Conservation (phyloP, 2,888 invertebrate species). For the Apoda limacodes region DNA sequence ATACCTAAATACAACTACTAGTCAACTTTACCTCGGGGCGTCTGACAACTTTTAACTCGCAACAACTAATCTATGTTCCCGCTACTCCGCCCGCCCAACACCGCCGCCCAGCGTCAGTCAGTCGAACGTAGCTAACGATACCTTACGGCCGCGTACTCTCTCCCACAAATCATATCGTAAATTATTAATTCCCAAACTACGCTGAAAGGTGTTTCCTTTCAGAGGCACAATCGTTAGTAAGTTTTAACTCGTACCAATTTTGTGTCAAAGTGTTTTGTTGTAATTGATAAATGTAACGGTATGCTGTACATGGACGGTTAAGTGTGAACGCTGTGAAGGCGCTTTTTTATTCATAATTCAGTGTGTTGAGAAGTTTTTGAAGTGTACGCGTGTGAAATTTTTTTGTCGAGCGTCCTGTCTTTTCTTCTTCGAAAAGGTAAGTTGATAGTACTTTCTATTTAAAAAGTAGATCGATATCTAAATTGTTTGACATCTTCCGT, state of each 20-base stretch:
- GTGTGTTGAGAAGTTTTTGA: constrained; percentile 28
- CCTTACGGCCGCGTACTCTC: constrained; percentile 9
- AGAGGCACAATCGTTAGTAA: not conserved
- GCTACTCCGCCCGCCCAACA: constrained; percentile 20
- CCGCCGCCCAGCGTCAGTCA: constrained; percentile 24
- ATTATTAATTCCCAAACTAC: constrained; percentile 50
- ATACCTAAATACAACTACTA: too few species aligned
- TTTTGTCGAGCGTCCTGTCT: constrained; percentile 45
- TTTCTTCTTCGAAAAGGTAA: constrained; percentile 45
- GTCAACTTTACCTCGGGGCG: too few species aligned
- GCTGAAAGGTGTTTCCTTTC: constrained; percentile 25
- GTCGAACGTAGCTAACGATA: constrained; percentile 22
- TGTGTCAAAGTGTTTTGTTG: too few species aligned
- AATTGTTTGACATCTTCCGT: too few species aligned
- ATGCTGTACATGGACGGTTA: too few species aligned
- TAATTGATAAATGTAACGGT: too few species aligned
- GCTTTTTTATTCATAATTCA: too few species aligned
- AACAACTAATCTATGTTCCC: constrained; percentile 19
- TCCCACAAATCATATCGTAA: constrained; percentile 29
- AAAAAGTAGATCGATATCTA: too few species aligned
- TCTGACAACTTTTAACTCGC: not conserved
- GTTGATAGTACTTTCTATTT: too few species aligned
- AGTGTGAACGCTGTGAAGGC: too few species aligned
- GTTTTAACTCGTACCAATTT: too few species aligned
- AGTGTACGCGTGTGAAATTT: constrained; percentile 42